Evolutionary conservation across 53 echinoderm and acorn worm species (phyloP).

Genomic region (Arbacia lixula): DNA sequence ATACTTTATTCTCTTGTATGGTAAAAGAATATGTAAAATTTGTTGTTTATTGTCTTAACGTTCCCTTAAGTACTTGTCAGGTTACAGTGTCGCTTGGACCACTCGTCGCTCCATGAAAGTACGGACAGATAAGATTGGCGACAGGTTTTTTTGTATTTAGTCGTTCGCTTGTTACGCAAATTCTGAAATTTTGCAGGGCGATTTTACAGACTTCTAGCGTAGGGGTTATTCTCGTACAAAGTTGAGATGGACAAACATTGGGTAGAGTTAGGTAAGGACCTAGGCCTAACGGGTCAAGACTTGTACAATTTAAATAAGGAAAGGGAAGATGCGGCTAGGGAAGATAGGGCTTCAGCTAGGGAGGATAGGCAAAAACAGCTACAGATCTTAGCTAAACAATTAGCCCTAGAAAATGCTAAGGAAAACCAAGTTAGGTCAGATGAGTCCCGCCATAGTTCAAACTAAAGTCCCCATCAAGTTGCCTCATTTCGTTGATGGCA

Average conservation of each 20-base stretch:
- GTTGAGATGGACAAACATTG: background rate
- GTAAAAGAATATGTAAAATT: no score
- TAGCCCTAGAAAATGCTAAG: background rate
- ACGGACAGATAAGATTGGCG: no score
- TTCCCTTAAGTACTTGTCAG: no score
- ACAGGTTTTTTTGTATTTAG: no score
- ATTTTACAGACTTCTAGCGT: no score
- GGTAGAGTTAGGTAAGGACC: background rate
- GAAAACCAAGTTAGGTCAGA: background rate
- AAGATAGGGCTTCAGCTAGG: background rate
- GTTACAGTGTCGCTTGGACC: no score
- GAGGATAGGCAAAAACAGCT: background rate
- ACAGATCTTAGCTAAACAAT: background rate
- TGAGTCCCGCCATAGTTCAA: background rate
- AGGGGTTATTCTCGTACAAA: background rate
- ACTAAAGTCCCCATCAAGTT: background rate
- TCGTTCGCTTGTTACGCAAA: no score
- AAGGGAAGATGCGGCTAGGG: background rate
- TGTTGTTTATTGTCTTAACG: no score
- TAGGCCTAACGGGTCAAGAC: background rate
- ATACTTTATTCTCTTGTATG: no score
- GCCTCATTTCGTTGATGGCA: background rate
- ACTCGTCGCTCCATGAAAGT: no score
- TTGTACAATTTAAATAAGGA: background rate
- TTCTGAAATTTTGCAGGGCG: no score